These are phyloP conservation scores for Drosophila stalkeri DNA, from an alignment of 2,888 invertebrate species.

Conservation along the genomic window DNA sequence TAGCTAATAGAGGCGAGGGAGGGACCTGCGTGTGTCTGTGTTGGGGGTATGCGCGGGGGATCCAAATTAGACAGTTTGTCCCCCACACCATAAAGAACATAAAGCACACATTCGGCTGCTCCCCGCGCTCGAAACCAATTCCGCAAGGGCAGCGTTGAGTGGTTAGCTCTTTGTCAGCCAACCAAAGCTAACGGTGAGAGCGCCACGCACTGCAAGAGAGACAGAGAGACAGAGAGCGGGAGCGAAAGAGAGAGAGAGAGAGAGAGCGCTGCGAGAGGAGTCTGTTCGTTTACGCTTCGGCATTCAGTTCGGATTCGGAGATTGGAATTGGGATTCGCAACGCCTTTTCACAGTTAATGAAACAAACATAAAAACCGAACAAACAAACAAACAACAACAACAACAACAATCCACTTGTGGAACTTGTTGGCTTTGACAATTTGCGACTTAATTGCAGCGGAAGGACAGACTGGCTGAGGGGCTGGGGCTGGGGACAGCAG, in stretches of 20 bases:
- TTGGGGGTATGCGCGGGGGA: not conserved
- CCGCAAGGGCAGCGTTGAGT: constrained; percentile 56
- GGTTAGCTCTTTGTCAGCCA: constrained; percentile 72
- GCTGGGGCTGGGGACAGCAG: not conserved
- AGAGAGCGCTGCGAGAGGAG: constrained; percentile 12
- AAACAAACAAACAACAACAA: constrained; percentile 23
- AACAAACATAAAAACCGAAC: constrained; percentile 54
- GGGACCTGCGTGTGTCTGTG: not conserved
- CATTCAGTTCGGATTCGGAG: constrained; percentile 26
- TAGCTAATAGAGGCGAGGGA: constrained; percentile 45
- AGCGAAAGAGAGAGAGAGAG: constrained; percentile 1
- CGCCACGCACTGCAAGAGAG: constrained; percentile 1
- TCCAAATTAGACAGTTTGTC: constrained; percentile 61
- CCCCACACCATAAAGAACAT: constrained; percentile 16
- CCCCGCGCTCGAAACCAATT: constrained; percentile 24
- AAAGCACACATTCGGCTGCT: constrained; percentile 5
- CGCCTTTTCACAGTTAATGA: constrained; percentile 56
- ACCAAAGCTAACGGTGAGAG: constrained; percentile 52
- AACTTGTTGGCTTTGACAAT: constrained; percentile 76
- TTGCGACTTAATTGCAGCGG: constrained; percentile 74
- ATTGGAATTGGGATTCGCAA: constrained; percentile 33
- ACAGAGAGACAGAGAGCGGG: not conserved
- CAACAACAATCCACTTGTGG: constrained; percentile 72
- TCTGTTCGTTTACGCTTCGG: constrained; percentile 32
- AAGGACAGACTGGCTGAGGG: constrained; percentile 20